Evolutionary conservation across 1,140 invertebrate species (phyloP), one percentile per base, ranked within the genome.

Genomic region (Steinernema feltiae): DNA sequence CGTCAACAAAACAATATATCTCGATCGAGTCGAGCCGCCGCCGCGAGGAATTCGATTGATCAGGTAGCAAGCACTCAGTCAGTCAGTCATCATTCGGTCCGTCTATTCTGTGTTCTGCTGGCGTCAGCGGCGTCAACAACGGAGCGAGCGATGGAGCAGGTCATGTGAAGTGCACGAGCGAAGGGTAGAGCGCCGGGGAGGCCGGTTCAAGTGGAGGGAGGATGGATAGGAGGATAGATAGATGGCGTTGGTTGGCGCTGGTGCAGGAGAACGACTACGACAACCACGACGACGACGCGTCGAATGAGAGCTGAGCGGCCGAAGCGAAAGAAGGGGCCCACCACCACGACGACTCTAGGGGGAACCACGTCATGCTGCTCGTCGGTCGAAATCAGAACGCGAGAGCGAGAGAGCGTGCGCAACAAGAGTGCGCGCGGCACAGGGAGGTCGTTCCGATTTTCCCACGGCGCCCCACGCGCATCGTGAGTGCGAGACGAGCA

Each of bases 371-470:
- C 15, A 15, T 63, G 53, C 53, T 63, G 12, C 12, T 63, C 53
- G 53, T 63, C 53, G 53, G 53, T 63, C 53, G 53, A 21, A 63
- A 63, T 63, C 53, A 27, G 53, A 27, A n/a, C 53, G 53, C 12
- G 53, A n/a, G 7, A n/a, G 41, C 7, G 12, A 63, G 15, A 21
- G 15, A 63, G 53, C 35, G 35, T 41, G 35, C 35, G 35, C 35
- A 41, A n/a, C n/a, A n/a, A n/a, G 35, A 41, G 35, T 7, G 35
- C 35, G 7, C 35, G 7, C 7, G 35, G 18, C 7, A 41, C 18
- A 41, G 53, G 53, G 53, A 15, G 7, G 53, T 21, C 53, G 53
- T 21, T 63, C 3, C 53, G 12, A 41, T 41, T 41, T 63, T 63
- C 53, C 53, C 53, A 63, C 53, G 53, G 24, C 15, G 24, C 7